Evolutionary conservation across 1,140 invertebrate genomes (phyloP).

Genomic region (Cylas formicarius): DNA sequence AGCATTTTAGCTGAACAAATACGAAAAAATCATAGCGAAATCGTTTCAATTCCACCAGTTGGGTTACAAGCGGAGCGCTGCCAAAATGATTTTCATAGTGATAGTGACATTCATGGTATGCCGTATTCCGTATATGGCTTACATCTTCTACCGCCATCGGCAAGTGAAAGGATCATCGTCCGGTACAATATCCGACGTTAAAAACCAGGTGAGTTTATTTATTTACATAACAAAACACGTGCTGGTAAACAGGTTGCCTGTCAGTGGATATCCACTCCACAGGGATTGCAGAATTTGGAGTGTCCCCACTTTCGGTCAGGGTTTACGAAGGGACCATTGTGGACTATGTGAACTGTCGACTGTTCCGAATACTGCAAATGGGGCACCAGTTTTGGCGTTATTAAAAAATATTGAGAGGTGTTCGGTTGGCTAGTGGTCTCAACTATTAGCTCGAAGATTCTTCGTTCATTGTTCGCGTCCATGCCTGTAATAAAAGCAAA

Average conservation of each 20-base stretch:
- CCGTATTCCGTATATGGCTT: slow-evolving; percentile 60
- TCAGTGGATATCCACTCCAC: slow-evolving; percentile 14
- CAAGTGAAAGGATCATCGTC: slow-evolving; percentile 27
- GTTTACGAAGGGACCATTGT: slow-evolving; percentile 36
- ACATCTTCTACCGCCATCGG: slow-evolving; percentile 56
- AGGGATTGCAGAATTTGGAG: slow-evolving; percentile 30
- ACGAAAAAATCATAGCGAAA: slow-evolving; percentile 49
- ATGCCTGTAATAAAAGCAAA: slow-evolving; percentile 24
- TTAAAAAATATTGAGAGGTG: slow-evolving; percentile 80
- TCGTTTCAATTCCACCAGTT: slow-evolving; percentile 49
- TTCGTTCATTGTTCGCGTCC: slow-evolving; percentile 71
- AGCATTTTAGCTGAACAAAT: slow-evolving; percentile 47
- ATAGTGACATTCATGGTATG: slow-evolving; percentile 58
- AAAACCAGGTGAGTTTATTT: slow-evolving; percentile 36
- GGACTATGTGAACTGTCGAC: slow-evolving; percentile 35
- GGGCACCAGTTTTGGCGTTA: slow-evolving; percentile 74
- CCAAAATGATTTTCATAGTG: slow-evolving; percentile 62
- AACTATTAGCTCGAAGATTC: slow-evolving; percentile 80
- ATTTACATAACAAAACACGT: slow-evolving; percentile 1
- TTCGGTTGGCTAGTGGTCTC: slow-evolving; percentile 61
- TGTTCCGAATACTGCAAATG: slow-evolving; percentile 31
- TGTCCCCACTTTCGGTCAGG: slow-evolving; percentile 27
- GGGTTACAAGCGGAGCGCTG: slow-evolving; percentile 57
- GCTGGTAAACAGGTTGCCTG: not conserved
- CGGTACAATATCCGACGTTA: slow-evolving; percentile 21